Conservation (phyloP, 2,888 invertebrate species). For the Ditula angustiorana region DNA sequence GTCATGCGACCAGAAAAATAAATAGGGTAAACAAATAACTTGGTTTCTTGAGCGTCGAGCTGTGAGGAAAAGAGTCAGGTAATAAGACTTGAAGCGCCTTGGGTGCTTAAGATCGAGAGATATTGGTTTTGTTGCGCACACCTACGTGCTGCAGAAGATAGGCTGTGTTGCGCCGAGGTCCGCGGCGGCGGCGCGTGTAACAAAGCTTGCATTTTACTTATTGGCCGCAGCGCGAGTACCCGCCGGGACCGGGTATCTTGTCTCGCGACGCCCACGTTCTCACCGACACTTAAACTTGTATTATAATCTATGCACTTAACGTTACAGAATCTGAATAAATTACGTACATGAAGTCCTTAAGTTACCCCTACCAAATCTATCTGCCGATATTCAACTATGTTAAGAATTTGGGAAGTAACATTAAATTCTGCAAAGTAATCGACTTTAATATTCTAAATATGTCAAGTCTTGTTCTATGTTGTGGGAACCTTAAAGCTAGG, state of each 20-base stretch:
- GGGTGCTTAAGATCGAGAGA: constrained; percentile 23
- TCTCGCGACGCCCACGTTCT: constrained; percentile 10
- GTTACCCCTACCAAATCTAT: not conserved
- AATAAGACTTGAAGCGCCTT: constrained; percentile 8
- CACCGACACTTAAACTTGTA: constrained; percentile 7
- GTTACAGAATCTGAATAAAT: constrained; percentile 5
- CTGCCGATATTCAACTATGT: not conserved
- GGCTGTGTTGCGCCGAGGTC: not conserved
- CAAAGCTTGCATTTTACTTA: constrained; percentile 58
- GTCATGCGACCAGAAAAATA: constrained; percentile 17
- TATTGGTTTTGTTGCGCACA: constrained; percentile 17
- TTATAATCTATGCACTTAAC: constrained; percentile 7
- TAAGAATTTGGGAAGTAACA: too few species aligned
- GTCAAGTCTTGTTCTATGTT: too few species aligned
- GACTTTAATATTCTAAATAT: too few species aligned
- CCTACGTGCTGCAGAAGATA: constrained; percentile 2
- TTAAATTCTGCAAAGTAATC: too few species aligned
- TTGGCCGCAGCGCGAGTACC: constrained; percentile 46
- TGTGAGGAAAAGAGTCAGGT: too few species aligned
- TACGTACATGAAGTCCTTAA: not conserved
- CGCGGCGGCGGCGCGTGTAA: constrained; percentile 32
- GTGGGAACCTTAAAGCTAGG: too few species aligned
- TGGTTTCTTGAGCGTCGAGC: not conserved
- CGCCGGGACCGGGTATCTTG: constrained; percentile 8
- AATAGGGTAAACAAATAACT: constrained; percentile 12